phyloP scores from a whole-genome alignment of 2,797 vertebrate genomes.

The Spinus olivaceus region DNA sequence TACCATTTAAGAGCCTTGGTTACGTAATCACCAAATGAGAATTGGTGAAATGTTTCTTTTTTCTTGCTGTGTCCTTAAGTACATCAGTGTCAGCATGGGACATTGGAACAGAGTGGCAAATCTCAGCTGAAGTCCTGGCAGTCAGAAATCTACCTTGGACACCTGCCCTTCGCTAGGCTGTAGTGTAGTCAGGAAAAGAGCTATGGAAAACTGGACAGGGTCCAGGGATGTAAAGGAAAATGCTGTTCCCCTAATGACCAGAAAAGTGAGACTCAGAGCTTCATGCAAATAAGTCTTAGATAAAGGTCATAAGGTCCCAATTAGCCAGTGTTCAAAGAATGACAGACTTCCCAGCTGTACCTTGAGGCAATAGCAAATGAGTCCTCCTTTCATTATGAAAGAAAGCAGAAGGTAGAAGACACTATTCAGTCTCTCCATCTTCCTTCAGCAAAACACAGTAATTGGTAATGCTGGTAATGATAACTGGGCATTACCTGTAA shows the following conservation, averaged over 20 bases:
- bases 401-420: conserved; percentile 35
- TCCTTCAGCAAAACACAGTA: conserved; percentile 7
- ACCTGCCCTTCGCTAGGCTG: background rate
- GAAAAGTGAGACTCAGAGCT: background rate
- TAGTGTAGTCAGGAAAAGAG: background rate
- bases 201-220: background rate
- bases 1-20: background rate
- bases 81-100: background rate
- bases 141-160: background rate
- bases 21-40: background rate
- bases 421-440: conserved; percentile 9
- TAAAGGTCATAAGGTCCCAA: conserved; percentile 28
- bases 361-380: conserved; percentile 34
- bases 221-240: background rate
- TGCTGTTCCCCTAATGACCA: background rate
- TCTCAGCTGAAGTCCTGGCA: conserved; percentile 29
- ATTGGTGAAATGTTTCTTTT: background rate
- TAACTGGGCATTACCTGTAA: conserved; percentile 19
- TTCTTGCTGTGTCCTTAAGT: background rate
- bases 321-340: conserved; percentile 2
- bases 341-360: background rate
- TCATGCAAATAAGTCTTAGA: conserved; percentile 43
- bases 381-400: conserved; percentile 17
- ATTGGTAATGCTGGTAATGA: background rate
- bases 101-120: background rate